A percentile compares a stretch with the other conserved stretches of the same genome.
phyloP scores from a whole-genome alignment of 2,113 vertebrate species.

The Anser brachyrhynchus region DNA sequence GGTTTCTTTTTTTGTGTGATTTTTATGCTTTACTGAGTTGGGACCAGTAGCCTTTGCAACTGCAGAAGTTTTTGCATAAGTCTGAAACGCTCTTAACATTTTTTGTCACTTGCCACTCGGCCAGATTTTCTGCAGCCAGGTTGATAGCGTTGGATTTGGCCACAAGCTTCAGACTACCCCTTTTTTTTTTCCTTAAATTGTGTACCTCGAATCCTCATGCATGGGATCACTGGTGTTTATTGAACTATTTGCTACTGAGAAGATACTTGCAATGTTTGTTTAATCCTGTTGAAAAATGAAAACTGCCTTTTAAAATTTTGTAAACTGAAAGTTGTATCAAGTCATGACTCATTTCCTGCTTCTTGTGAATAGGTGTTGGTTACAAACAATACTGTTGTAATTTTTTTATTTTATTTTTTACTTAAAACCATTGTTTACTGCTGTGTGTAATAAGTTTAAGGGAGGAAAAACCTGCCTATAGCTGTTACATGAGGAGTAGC shows the following conservation, averaged over 20 bases:
- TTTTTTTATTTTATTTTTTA: constrained; percentile 43
- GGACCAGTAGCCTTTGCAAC: constrained; percentile 38
- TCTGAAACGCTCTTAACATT: constrained; percentile 34
- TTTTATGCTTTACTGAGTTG: constrained; percentile 42
- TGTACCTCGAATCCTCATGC: constrained; percentile 61
- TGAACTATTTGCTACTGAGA: constrained; percentile 69
- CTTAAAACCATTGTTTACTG: constrained; percentile 59
- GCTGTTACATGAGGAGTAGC: constrained; percentile 69
- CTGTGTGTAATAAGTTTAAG: constrained; percentile 65
- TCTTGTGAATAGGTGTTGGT: constrained; percentile 71
- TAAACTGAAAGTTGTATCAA: constrained; percentile 71
- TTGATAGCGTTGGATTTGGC: constrained; percentile 25
- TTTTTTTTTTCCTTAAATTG: constrained; percentile 22
- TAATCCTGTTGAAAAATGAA: constrained; percentile 72
- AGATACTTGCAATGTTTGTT: constrained; percentile 57
- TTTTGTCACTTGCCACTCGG: constrained; percentile 33
- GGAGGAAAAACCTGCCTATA: constrained; percentile 68
- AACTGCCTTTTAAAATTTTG: constrained; percentile 71
- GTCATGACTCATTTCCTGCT: constrained; percentile 53
- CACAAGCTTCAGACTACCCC: neutral
- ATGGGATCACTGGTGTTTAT: constrained; percentile 68
- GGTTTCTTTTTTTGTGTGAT: neutral
- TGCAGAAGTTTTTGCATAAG: constrained; percentile 16
- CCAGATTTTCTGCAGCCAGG: constrained; percentile 10
- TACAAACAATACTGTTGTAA: constrained; percentile 62